A percentile compares a stretch with the other conserved stretches of the same genome.
phyloP scores from a whole-genome alignment of 2,888 invertebrate species.

The Cataglyphis livida region DNA sequence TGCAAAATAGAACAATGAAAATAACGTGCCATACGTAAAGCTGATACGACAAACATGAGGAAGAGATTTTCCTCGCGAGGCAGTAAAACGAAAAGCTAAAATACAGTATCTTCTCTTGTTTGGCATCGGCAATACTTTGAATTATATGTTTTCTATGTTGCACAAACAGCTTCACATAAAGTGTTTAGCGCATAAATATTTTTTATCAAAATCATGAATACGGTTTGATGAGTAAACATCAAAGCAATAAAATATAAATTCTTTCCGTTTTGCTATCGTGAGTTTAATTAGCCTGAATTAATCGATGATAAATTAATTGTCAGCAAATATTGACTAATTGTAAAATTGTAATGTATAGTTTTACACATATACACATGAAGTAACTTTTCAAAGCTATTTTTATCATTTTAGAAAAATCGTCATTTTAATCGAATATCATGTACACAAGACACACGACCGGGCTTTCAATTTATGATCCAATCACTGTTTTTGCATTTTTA shows the following conservation, averaged over 20 bases:
- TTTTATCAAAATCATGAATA: slow-evolving; percentile 20
- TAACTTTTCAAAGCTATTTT: neutral
- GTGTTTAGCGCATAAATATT: neutral
- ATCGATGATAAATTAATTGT: neutral
- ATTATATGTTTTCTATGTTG: slow-evolving; percentile 13
- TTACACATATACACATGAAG: neutral
- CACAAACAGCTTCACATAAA: neutral
- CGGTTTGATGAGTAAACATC: neutral
- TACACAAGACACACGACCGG: neutral
- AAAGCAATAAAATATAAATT: slow-evolving; percentile 5
- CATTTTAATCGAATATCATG: neutral
- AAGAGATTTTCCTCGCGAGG: neutral
- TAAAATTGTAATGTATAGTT: slow-evolving; percentile 13
- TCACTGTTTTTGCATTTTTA: neutral
- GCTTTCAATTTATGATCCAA: neutral
- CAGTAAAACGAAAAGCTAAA: neutral
- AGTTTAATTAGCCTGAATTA: neutral
- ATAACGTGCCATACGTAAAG: neutral
- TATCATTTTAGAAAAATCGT: neutral
- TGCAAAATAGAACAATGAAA: neutral
- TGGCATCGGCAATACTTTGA: neutral
- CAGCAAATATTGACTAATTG: neutral
- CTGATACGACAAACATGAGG: neutral
- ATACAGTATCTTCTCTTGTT: slow-evolving; percentile 7
- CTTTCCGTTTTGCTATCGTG: neutral